A percentile compares a stretch with the other conserved stretches of the same genome.
These are phyloP conservation scores for Tachuris rubrigastra DNA, from an alignment of 2,113 vertebrate genomes.

Conservation along the genomic window DNA sequence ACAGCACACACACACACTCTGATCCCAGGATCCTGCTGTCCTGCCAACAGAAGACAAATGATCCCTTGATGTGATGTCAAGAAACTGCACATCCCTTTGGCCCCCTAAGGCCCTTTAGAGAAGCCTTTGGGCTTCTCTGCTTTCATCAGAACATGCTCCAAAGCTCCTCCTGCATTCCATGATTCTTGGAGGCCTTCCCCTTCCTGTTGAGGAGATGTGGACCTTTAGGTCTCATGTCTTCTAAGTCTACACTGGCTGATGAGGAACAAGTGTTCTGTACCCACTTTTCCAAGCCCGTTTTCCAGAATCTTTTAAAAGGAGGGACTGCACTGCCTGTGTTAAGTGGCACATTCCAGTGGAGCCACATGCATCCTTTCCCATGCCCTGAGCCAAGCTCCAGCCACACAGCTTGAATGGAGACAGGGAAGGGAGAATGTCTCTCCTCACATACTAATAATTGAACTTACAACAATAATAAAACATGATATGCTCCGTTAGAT, in stretches of 20 bases:
- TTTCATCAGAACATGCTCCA: accelerated
- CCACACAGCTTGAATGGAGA: neutral
- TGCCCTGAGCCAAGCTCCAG: neutral
- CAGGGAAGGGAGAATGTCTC: neutral
- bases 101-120: neutral
- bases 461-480: conserved; percentile 13
- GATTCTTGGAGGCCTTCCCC: neutral
- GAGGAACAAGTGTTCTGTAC: neutral
- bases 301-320: neutral
- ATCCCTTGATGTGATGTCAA: neutral
- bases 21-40: neutral
- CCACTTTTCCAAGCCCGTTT: neutral
- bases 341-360: neutral
- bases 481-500: neutral
- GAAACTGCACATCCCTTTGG: neutral
- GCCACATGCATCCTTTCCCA: neutral
- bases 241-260: neutral
- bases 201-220: neutral
- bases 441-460: neutral
- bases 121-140: neutral
- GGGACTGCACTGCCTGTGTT: neutral
- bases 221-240: neutral
- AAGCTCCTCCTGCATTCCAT: neutral
- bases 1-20: neutral
- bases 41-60: neutral